Base-by-base conservation (phyloP, 2,797 vertebrate genomes). In the Xenopus petersii region DNA sequence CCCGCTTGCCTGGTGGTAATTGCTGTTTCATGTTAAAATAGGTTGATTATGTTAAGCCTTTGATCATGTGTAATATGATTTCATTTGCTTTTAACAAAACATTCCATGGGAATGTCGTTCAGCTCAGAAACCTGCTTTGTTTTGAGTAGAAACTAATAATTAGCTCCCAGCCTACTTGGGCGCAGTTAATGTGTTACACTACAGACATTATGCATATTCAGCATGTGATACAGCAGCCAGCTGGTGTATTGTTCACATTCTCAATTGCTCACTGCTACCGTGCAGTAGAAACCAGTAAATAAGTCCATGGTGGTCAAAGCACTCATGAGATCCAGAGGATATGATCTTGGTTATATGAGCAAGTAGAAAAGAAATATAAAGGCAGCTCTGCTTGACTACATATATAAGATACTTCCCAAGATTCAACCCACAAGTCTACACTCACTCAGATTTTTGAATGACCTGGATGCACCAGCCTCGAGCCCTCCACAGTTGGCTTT, bases 31-130 rank as follows among this genome's bases (percentile, higher is more conserved):
- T 70, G 76, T 79, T 79, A 79, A 56, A 72, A 74, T 79, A 59
- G 66, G 66, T 64, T 74, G 66, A 74, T 74, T 73, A 65, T 65
- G 15, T 63, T 69, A 13, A 24, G 51, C 66, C 76, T 79, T 79
- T 79, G 76, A 79, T 79, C 76, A 79, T 65, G 71, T 65, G 71
- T 79, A 79, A 79, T 64, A 60, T 74, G 76, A 79, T 79, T 79
- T 73, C 60, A 79, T 74, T 79, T 79, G 71, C 76, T 79, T 56
- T 56, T 74, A 74, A 70, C 71, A 55, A 79, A 79, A 79, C 76
- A 79, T 79, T 79, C 71, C 67, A 60, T 30, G 66, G 68, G 65
- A 73, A 78, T 67, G 66, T 60, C 66, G 26, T 46, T 36, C 59
- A 26, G 75, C 30, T 59, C 60, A 58, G 61, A 64, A 74, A 49